phyloP scores from a whole-genome alignment of 2,797 vertebrate species.

The Chaenodraco wilsoni region DNA sequence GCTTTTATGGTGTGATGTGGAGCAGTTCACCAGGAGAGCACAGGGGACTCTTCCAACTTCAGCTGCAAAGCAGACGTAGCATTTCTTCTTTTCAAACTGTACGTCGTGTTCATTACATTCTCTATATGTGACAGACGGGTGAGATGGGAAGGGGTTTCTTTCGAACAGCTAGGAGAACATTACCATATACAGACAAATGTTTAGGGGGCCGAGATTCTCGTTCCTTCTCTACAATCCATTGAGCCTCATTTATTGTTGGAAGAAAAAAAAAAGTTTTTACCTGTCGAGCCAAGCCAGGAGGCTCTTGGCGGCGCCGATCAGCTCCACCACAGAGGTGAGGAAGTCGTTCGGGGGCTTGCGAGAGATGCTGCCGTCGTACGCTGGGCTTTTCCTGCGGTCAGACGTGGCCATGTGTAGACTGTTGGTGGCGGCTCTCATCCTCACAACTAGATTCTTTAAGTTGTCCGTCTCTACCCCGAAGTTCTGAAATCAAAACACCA shows the following conservation, averaged over 20 bases:
- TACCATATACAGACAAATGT: no score
- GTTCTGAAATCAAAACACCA: conserved; percentile 83
- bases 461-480: conserved; percentile 97
- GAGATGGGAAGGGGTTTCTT: no score
- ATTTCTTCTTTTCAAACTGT: not conserved
- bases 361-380: conserved; percentile 87
- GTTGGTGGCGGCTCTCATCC: conserved; percentile 90
- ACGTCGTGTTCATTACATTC: not conserved
- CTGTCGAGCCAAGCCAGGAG: conserved; percentile 96
- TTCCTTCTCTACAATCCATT: no score
- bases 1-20: conserved; percentile 46
- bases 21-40: conserved; percentile 34
- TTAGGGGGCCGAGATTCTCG: no score
- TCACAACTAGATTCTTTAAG: conserved; percentile 93
- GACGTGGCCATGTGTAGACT: conserved; percentile 92
- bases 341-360: conserved; percentile 95
- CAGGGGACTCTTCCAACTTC: not conserved
- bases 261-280: conserved; percentile 72
- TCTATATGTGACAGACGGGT: no score
- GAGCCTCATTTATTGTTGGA: no score
- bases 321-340: conserved; percentile 95
- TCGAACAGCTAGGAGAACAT: no score
- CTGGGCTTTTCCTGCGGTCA: conserved; percentile 87
- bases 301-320: conserved; percentile 95
- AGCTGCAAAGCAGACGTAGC: not conserved